Percentiles rank a stretch among this genome's conserved stretches.
These are phyloP conservation scores for Drosophila subpulchrella DNA, from an alignment of 1,140 invertebrate species.

Conservation along the genomic window DNA sequence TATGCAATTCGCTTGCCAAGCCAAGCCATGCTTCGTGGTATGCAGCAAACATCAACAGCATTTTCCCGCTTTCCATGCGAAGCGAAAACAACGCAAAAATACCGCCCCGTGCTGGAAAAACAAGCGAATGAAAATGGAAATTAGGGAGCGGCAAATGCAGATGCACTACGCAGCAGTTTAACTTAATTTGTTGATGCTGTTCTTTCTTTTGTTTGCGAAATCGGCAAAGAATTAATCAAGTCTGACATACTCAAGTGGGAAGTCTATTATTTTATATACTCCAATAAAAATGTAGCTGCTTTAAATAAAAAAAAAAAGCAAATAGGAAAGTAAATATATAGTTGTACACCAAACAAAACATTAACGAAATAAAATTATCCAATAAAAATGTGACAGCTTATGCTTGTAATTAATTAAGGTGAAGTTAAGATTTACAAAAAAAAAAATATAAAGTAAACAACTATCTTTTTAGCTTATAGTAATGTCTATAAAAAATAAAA, in stretches of 20 bases:
- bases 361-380: too few relatives aligned
- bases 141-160: conserved; percentile 45
- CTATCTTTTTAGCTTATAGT: too few relatives aligned
- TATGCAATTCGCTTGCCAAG: conserved; percentile 67
- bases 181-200: conserved; percentile 17
- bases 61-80: conserved; percentile 37
- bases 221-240: conserved; percentile 3
- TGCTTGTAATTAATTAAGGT: too few relatives aligned
- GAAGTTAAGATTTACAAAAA: too few relatives aligned
- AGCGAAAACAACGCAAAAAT: conserved; percentile 15
- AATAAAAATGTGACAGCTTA: too few relatives aligned
- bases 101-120: conserved; percentile 10
- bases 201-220: neutral
- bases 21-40: conserved; percentile 62
- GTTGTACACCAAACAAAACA: too few relatives aligned
- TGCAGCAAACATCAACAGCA: conserved; percentile 73
- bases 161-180: conserved; percentile 30
- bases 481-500: too few relatives aligned
- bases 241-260: neutral
- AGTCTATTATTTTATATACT: neutral
- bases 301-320: too few relatives aligned
- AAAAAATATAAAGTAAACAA: too few relatives aligned
- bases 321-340: too few relatives aligned
- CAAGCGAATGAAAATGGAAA: conserved; percentile 47
- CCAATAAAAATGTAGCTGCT: too few relatives aligned